Evolutionary conservation across 2,888 invertebrate species (phyloP).

Genomic region (Mythimna pallens): DNA sequence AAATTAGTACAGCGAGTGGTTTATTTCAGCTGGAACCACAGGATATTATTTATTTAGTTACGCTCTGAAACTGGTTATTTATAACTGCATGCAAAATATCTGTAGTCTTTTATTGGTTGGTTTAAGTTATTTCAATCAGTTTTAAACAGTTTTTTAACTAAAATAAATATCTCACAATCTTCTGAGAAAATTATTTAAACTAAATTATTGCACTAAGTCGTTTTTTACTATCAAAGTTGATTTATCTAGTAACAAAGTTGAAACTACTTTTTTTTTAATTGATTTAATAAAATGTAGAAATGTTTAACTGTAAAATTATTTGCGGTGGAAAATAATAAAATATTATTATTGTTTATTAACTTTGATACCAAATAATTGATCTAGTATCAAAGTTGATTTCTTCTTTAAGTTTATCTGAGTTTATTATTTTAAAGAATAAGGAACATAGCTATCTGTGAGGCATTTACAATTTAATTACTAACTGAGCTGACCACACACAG

Average conservation of each 20-base stretch:
- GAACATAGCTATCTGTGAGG: constrained; percentile 12
- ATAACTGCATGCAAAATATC: constrained; percentile 27
- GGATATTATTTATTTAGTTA: constrained; percentile 67
- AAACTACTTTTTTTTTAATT: too few relatives aligned
- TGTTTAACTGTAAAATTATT: too few relatives aligned
- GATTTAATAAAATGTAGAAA: too few relatives aligned
- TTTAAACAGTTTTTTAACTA: too few relatives aligned
- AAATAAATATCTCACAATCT: too few relatives aligned
- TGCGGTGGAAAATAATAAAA: too few relatives aligned
- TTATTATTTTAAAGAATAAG: not conserved
- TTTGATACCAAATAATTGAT: not conserved
- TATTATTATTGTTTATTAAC: too few relatives aligned
- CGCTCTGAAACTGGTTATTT: constrained; percentile 54
- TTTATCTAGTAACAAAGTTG: not conserved
- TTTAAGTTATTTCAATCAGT: too few relatives aligned
- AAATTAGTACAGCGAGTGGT: constrained; percentile 30
- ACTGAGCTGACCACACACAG: constrained; percentile 7
- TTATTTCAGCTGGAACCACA: constrained; percentile 58
- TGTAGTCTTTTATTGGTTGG: too few relatives aligned
- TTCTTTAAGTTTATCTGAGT: not conserved
- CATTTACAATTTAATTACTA: constrained; percentile 39
- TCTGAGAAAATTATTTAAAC: too few relatives aligned
- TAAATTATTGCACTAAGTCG: not conserved
- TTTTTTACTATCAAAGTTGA: not conserved
- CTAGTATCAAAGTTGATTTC: not conserved